Base-by-base conservation (phyloP, 2,797 vertebrate species). In the Galagoides demidoff region DNA sequence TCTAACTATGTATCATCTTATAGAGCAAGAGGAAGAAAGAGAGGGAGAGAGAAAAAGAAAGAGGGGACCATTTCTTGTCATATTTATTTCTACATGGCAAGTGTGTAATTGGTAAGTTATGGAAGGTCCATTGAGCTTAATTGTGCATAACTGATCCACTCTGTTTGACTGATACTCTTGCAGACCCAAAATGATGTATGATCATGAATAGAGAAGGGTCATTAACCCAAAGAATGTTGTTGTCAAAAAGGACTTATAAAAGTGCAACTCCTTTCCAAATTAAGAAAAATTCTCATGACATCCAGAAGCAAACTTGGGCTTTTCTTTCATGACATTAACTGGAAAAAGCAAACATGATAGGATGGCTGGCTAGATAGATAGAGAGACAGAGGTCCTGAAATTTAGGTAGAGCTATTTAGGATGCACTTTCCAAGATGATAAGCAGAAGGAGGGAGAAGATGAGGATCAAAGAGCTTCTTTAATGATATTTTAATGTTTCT, bases 211-310 rank as follows among this genome's bases (percentile, higher is more conserved):
- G 8, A 2, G 8, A 70, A 86, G 49, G 8, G 9, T 55, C 45
- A 70, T 96, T 88, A 95, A 68, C n/a, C n/a, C 45, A 66, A 93
- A 82, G n/a, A 85, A 91, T 61, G 10, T 39, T 85, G 68, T 71
- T 57, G 23, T 73, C 81, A 79, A 34, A 73, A 55, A 17, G 22
- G 16, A 85, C n/a, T n/a, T 52, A 64, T 0, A 55, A 49, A 79
- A n/a, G 5, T 59, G 7, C 29, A 84, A 25, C 20, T 91, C 3
- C 45, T 55, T 94, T 83, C 52, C 34, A 78, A 87, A 73, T 34
- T 34, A n/a, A 3, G 11, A 92, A 84, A 84, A 76, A 74, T 70
- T 43, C 22, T 49, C 49, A 34, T 71, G 34, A 59, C 22, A 77
- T 57, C 3, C 29, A 31, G 11, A 23, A 71, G 12, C 85, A 64